Conservation (phyloP, 2,113 vertebrate species). For the Parus major region DNA sequence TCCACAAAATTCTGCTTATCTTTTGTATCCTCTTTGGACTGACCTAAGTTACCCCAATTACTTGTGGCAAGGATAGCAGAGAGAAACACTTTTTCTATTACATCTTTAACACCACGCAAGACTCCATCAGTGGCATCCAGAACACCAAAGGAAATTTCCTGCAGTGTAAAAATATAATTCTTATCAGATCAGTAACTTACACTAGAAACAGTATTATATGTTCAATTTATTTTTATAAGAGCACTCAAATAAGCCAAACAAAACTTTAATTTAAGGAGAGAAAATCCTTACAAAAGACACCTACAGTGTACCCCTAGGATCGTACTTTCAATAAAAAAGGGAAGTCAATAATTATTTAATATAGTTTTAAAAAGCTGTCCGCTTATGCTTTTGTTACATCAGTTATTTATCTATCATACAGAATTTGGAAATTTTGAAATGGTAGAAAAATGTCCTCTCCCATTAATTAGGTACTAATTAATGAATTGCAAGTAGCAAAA, state of each 20-base stretch:
- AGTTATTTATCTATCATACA: neutral
- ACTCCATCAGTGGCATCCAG: slow-evolving; percentile 82
- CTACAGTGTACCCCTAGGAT: neutral
- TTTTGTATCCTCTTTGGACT: slow-evolving; percentile 73
- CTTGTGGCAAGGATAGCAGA: slow-evolving; percentile 75
- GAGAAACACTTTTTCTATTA: slow-evolving; percentile 70
- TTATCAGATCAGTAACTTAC: neutral
- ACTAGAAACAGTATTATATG: neutral
- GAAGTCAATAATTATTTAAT: neutral
- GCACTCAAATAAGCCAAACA: neutral
- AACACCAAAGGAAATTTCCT: slow-evolving; percentile 80
- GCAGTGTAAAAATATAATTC: slow-evolving; percentile 23
- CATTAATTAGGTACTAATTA: neutral
- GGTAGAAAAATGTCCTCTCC: neutral
- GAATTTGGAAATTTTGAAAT: neutral
- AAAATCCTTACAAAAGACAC: neutral
- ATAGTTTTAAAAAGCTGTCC: neutral
- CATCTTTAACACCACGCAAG: slow-evolving; percentile 66
- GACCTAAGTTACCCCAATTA: slow-evolving; percentile 79
- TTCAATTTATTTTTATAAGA: neutral
- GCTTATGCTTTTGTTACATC: neutral
- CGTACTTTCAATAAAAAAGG: neutral
- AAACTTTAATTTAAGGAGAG: neutral
- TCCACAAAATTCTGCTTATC: slow-evolving; percentile 75
- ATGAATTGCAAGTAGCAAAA: neutral